Conservation (phyloP, 2,113 vertebrate genomes). For the Microtus pennsylvanicus region DNA sequence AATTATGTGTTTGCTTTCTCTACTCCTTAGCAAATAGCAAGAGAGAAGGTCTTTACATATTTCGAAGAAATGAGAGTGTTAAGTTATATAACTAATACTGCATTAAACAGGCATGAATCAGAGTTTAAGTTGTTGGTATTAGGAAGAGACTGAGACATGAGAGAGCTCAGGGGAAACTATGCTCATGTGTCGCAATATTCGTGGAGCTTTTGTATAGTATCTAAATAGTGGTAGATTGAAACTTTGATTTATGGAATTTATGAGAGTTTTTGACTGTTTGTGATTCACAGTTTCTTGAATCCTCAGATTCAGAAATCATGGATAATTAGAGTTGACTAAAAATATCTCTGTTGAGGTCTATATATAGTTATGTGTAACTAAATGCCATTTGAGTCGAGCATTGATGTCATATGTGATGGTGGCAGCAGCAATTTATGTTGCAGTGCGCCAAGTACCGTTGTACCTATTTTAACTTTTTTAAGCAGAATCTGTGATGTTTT, state of each 20-base stretch:
- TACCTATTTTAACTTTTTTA: neutral
- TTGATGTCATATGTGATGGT: neutral
- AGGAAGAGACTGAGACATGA: neutral
- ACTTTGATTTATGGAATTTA: neutral
- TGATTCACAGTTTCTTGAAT: neutral
- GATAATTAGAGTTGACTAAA: neutral
- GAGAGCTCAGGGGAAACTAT: fast-evolving
- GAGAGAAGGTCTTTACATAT: neutral
- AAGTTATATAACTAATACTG: neutral
- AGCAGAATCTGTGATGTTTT: neutral
- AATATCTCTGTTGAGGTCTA: neutral
- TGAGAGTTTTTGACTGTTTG: neutral
- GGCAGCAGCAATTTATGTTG: too few relatives aligned
- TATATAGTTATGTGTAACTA: neutral
- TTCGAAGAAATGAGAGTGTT: neutral
- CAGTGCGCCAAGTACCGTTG: neutral
- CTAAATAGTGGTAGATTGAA: neutral
- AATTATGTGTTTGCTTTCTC: neutral
- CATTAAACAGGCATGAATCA: neutral
- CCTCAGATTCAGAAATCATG: neutral
- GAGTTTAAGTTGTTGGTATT: neutral
- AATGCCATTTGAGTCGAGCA: neutral
- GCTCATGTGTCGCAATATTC: neutral
- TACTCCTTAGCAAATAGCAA: neutral
- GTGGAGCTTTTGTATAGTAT: neutral